Conservation (phyloP, 2,888 invertebrate genomes). For the Watsonalla cultraria region DNA sequence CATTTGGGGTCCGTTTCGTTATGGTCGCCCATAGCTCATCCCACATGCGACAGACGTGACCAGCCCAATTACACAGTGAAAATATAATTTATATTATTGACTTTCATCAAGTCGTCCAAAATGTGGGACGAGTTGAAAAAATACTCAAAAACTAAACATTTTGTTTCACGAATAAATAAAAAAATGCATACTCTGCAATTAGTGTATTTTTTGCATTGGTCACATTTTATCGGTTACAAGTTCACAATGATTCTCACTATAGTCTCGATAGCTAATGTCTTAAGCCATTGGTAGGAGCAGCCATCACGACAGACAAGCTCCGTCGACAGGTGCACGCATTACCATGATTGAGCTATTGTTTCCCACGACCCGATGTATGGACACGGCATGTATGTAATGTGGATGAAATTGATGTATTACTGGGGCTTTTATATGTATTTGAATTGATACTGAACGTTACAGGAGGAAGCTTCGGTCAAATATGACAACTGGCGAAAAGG, state of each 20-base stretch:
- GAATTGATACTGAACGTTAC: background rate
- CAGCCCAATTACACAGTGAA: too few species aligned
- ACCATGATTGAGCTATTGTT: constrained; percentile 72
- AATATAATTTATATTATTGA: too few species aligned
- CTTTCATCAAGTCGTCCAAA: too few species aligned
- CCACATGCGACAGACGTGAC: too few species aligned
- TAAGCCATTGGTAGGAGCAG: constrained; percentile 27
- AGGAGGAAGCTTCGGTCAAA: background rate
- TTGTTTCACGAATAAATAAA: too few species aligned
- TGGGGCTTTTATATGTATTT: background rate
- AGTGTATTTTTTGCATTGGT: background rate
- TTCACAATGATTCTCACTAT: constrained; percentile 9
- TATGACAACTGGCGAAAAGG: background rate
- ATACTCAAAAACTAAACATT: too few species aligned
- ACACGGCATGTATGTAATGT: background rate
- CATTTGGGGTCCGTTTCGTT: too few species aligned
- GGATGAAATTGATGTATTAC: background rate
- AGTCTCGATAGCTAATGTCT: constrained; percentile 7
- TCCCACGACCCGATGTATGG: constrained; percentile 53
- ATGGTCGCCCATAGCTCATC: too few species aligned
- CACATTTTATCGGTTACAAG: constrained; percentile 8
- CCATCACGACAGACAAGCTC: constrained; percentile 28
- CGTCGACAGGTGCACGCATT: constrained; percentile 64
- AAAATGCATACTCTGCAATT: too few species aligned
- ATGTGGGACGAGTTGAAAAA: too few species aligned